Base-by-base conservation (phyloP, 2,888 invertebrate species). In the Drosophila borborema region DNA sequence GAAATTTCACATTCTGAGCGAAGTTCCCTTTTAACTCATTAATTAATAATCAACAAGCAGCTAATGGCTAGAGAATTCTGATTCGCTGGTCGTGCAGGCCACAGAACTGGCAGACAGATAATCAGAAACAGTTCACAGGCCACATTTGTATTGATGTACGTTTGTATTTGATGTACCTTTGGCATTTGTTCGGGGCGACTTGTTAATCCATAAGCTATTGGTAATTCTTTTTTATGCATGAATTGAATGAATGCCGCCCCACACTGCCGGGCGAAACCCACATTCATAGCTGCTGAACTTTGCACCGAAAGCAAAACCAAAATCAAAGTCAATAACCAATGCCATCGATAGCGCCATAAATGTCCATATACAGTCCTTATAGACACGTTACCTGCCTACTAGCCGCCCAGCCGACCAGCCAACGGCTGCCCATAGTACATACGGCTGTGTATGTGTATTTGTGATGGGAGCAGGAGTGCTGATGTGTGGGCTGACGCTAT, bases 261-360 rank as follows among this genome's bases (percentile, higher is more conserved):
- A 18, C 20, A 20, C 34, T 20, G 18, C 18, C 23, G 43, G 34
- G 28, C 18, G 20, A 40, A 55, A 43, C 45, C 40, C 65, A 71
- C 48, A 36, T 16, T 40, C 46, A 10, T 20, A 23, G 45, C 64
- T 54, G 36, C 59, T 70, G 60, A 77, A 64, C 75, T 70, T 67
- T 80, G 36, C 49, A 54, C 48, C 64, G 71, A 77, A 68, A 63
- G 64, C 70, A 71, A 85, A 72, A 58, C 68, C 75, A 76, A 71
- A 74, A 74, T 79, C 87, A 86, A 90, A 87, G 86, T 90, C 86
- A 87, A 87, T 87, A 90, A 77, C 89, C 86, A 87, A 89, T 87
- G 90, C 90, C 90, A 89, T 80, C 82, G 85, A 90, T 84, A 90
- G 80, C 56, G 72, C 74, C 73, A 87, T 79, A 84, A 86, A 76